Evolutionary conservation across 2,797 vertebrate genomes (phyloP).

Genomic region (Alca torda): DNA sequence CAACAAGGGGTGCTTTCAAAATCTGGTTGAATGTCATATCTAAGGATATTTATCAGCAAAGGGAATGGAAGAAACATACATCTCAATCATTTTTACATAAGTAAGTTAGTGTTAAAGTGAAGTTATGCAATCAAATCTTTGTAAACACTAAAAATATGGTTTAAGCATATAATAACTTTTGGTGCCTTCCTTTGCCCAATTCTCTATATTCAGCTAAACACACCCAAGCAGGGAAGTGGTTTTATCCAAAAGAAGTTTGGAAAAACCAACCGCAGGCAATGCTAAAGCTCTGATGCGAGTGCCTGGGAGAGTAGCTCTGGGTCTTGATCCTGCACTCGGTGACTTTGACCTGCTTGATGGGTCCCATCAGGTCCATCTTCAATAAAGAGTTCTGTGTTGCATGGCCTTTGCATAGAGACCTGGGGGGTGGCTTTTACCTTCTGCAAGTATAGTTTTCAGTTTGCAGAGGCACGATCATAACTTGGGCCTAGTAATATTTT

Average conservation of each 20-base stretch:
- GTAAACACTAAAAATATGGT: not conserved
- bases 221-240: not conserved
- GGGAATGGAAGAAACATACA: not conserved
- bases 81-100: not conserved
- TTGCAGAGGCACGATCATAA: fast-evolving
- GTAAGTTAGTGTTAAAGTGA: not conserved
- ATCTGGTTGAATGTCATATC: conserved; percentile 17
- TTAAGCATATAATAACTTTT: not conserved
- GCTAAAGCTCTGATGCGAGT: fast-evolving
- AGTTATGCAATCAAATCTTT: not conserved
- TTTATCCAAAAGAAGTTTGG: not conserved
- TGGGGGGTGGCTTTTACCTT: not conserved
- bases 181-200: not conserved
- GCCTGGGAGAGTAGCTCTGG: not conserved
- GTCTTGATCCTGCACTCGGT: not conserved
- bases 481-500: not conserved
- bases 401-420: not conserved
- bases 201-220: not conserved
- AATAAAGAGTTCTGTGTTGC: not conserved
- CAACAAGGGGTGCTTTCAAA: conserved; percentile 59
- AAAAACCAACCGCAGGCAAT: not conserved
- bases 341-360: not conserved
- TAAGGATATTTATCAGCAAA: conserved; percentile 28
- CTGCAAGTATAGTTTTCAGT: not conserved
- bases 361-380: too few relatives aligned